Percentiles rank a stretch among this genome's conserved stretches.
These are phyloP conservation scores for Gortyna flavago DNA, from an alignment of 2,888 invertebrate genomes.

Conservation along the genomic window DNA sequence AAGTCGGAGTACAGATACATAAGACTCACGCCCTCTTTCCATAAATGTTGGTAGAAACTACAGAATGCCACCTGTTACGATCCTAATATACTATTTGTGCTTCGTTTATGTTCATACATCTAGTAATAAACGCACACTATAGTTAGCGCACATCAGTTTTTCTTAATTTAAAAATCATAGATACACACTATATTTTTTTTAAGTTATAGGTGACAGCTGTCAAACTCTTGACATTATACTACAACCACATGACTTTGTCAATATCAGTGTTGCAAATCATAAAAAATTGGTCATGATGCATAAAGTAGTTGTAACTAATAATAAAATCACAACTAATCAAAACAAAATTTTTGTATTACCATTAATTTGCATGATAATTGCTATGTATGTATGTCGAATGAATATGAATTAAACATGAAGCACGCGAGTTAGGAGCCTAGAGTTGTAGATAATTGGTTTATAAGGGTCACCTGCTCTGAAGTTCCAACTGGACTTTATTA, in stretches of 20 bases:
- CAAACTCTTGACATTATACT: neutral
- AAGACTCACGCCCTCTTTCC: no score
- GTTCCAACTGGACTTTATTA: neutral
- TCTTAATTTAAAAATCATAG: neutral
- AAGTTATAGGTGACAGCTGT: neutral
- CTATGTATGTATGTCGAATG: neutral
- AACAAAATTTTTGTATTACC: neutral
- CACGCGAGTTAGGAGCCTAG: neutral
- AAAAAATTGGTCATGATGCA: neutral
- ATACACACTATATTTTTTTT: neutral
- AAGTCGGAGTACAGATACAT: no score
- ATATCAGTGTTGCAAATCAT: neutral
- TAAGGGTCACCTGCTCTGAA: neutral
- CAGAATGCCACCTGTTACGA: no score
- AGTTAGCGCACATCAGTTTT: neutral
- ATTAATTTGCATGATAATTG: neutral
- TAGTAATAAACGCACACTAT: no score
- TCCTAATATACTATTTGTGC: no score
- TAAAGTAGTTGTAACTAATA: neutral
- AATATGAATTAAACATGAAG: constrained; percentile 11
- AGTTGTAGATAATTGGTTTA: constrained; percentile 9
- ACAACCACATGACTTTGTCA: neutral
- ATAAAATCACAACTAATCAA: neutral
- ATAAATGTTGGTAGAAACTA: no score
- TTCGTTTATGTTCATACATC: no score